A percentile compares a stretch with the other conserved stretches of the same genome.
Evolutionary conservation across 1,140 invertebrate species (phyloP).

Genomic region (Campoletis sonorensis): DNA sequence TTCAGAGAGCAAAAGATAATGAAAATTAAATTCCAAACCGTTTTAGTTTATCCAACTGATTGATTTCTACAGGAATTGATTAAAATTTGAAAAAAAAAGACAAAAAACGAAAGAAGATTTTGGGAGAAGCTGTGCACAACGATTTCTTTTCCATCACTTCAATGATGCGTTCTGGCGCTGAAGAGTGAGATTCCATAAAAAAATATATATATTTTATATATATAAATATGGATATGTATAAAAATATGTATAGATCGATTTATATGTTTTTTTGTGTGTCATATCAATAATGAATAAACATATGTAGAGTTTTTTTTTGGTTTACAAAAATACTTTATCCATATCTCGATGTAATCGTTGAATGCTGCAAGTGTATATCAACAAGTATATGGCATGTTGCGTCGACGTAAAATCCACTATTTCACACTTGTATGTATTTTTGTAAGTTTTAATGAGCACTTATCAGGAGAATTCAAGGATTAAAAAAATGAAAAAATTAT

Average conservation of each 20-base stretch:
- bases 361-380: constrained; percentile 38
- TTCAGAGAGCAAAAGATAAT: background rate
- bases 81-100: background rate
- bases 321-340: background rate
- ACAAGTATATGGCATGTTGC: constrained; percentile 17
- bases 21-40: background rate
- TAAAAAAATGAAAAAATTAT: too few relatives aligned
- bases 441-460: too few relatives aligned
- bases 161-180: constrained; percentile 24
- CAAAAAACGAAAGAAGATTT: constrained; percentile 31
- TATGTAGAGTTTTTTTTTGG: background rate
- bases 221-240: too few relatives aligned
- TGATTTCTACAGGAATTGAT: background rate
- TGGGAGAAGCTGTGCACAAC: background rate
- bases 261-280: constrained; percentile 19
- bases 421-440: background rate
- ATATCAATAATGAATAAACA: background rate
- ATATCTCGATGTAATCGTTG: constrained; percentile 22
- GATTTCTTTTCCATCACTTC: background rate
- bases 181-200: constrained; percentile 14
- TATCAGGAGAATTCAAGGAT: too few relatives aligned
- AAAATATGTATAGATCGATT: too few relatives aligned
- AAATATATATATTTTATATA: too few relatives aligned
- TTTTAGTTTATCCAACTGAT: background rate
- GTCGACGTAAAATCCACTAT: background rate